Evolutionary conservation across 2,113 vertebrate species (phyloP), one percentile per base, ranked within the genome.

Genomic region (Notechis scutatus): DNA sequence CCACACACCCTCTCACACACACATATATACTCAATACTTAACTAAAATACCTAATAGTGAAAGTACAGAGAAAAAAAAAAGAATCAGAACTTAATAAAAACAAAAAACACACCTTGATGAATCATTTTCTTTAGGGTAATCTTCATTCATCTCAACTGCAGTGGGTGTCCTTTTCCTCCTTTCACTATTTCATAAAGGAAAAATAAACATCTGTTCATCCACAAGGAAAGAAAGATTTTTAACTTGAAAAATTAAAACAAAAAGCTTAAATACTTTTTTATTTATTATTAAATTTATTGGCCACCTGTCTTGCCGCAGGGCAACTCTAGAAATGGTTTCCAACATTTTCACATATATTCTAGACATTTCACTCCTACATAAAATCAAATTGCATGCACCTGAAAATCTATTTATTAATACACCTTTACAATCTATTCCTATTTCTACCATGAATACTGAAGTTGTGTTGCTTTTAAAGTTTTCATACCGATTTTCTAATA

Each of bases 61-160:
- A 92, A 0, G 4, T n/a, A 47, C 21, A 21, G 24, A 34, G 47
- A 50, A 34, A n/a, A 50, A 45, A 85, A 39, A 39, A 0, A 56
- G 6, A 92, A 69, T 55, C 24, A 54, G 50, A 90, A 47, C 0
- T 26, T 3, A 54, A 57, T 94, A 87, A 94, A 42, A 26, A 21
- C 7, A 50, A 7, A 91, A 59, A 95, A 97, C 97, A 97, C 96
- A 99, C 99, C 98, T 99, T 8, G 99, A 99, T 15, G 99, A 99
- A 97, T 99, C 99, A 87, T 99, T 99, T 97, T 99, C 99, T 97
- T 99, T 99, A 94, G 99, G 99, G 95, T 99, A 99, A 97, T 99
- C 99, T 97, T 99, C 99, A 57, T 96, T 98, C 91, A 99, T 95
- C 95, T 99, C 99, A 92, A 98, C 98, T 94, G 98, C 94, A 91